Percentiles rank a stretch among this genome's conserved stretches.
Conservation (phyloP, 2,888 invertebrate genomes). For the Pristionchus japonicus region DNA sequence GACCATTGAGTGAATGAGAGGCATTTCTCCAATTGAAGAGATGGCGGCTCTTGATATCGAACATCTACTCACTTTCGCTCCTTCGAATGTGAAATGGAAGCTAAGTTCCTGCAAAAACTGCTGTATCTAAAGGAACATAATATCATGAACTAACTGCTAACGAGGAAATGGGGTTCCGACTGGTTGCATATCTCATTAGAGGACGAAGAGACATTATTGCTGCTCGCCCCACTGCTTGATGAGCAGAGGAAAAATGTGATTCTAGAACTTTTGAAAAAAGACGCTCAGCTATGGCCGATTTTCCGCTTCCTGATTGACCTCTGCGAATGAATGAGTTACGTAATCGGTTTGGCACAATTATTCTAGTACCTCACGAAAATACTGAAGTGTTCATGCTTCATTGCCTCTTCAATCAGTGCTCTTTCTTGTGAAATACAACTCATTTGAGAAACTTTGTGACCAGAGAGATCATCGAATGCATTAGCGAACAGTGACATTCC, state of each 20-base stretch:
- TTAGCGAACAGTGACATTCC: constrained; percentile 51
- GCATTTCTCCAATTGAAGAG: background rate
- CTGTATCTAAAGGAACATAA: too few relatives aligned
- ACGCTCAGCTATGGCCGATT: background rate
- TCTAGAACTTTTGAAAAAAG: background rate
- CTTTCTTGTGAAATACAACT: background rate
- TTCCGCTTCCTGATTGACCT: constrained; percentile 17
- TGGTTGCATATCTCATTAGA: constrained; percentile 37
- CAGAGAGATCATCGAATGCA: constrained; percentile 58
- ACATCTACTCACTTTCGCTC: background rate
- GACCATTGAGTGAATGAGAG: background rate
- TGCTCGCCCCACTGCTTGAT: constrained; percentile 19
- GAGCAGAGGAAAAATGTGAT: too few relatives aligned
- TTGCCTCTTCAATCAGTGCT: background rate
- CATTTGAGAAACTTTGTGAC: constrained; percentile 5
- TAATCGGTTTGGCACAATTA: background rate
- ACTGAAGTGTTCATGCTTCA: background rate
- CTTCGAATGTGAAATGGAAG: constrained; percentile 10
- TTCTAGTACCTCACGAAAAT: background rate
- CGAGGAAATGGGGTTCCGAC: background rate
- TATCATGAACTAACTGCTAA: background rate
- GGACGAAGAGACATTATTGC: constrained; percentile 54
- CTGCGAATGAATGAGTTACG: background rate
- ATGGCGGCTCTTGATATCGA: constrained; percentile 12
- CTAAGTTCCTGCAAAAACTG: background rate